phyloP scores from a whole-genome alignment of 2,797 vertebrate genomes.

The Phataginus tricuspis region DNA sequence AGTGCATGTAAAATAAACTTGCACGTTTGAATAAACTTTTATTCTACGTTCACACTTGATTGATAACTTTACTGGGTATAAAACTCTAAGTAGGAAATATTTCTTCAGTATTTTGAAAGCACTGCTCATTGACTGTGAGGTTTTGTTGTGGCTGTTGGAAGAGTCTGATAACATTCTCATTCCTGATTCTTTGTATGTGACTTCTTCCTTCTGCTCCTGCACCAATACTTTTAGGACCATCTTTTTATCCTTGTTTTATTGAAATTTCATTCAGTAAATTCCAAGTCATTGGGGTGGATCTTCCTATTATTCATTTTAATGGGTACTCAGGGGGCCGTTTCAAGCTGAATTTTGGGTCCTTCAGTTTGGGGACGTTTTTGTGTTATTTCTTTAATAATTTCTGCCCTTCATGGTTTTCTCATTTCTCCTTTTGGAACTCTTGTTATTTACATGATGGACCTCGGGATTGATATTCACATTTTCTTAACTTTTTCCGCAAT shows the following conservation, averaged over 20 bases:
- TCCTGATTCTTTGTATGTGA: background rate
- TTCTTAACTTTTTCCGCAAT: background rate
- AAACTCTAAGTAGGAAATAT: background rate
- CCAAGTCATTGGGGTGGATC: background rate
- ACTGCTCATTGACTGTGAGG: background rate
- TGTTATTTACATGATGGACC: background rate
- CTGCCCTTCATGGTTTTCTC: background rate
- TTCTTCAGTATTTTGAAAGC: background rate
- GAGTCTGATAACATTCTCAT: background rate
- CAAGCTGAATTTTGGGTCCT: background rate
- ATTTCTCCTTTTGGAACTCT: background rate
- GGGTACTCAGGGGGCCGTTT: background rate
- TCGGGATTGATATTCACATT: background rate
- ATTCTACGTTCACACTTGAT: background rate
- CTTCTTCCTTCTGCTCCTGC: background rate
- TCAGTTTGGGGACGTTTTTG: background rate
- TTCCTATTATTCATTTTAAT: constrained; percentile 26
- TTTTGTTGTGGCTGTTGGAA: background rate
- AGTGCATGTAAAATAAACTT: background rate
- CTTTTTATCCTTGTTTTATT: background rate
- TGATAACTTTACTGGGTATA: constrained; percentile 25
- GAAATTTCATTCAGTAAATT: background rate
- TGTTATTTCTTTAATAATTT: constrained; percentile 23
- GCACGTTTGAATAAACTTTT: background rate
- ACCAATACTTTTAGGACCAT: background rate